A percentile compares a stretch with the other conserved stretches of the same genome.
phyloP scores from a whole-genome alignment of 2,113 vertebrate genomes.

The Gopherus flavomarginatus region DNA sequence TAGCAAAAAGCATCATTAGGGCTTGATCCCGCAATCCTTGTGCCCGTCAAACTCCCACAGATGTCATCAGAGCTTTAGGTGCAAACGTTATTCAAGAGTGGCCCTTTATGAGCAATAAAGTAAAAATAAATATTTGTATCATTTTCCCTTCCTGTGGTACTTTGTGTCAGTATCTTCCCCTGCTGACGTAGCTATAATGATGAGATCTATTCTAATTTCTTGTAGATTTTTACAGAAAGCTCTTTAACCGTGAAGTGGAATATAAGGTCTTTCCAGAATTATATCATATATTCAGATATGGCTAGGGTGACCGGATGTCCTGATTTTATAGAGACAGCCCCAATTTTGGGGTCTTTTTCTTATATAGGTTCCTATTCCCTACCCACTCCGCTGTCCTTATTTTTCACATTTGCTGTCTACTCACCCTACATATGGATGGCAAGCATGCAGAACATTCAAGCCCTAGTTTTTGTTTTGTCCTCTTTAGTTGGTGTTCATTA shows the following conservation, averaged over 20 bases:
- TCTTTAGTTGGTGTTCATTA: not conserved
- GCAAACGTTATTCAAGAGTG: not conserved
- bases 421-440: not conserved
- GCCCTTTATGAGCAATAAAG: not conserved
- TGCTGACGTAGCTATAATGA: not conserved
- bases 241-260: not conserved
- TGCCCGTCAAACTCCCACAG: not conserved
- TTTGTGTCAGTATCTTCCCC: not conserved
- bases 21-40: fast-evolving
- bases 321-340: too few relatives aligned
- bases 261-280: not conserved
- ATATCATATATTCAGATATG: not conserved
- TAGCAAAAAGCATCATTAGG: not conserved
- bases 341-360: too few relatives aligned
- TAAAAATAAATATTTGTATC: not conserved
- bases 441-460: not conserved
- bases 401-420: too few relatives aligned
- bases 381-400: too few relatives aligned
- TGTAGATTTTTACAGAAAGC: not conserved
- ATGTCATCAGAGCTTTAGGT: not conserved
- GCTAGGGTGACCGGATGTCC: too few relatives aligned
- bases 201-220: not conserved
- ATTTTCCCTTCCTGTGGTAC: not conserved
- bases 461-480: not conserved
- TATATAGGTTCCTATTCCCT: too few relatives aligned